Evolutionary conservation across 2,113 vertebrate species (phyloP).

Genomic region (Chloropsis cyanopogon): DNA sequence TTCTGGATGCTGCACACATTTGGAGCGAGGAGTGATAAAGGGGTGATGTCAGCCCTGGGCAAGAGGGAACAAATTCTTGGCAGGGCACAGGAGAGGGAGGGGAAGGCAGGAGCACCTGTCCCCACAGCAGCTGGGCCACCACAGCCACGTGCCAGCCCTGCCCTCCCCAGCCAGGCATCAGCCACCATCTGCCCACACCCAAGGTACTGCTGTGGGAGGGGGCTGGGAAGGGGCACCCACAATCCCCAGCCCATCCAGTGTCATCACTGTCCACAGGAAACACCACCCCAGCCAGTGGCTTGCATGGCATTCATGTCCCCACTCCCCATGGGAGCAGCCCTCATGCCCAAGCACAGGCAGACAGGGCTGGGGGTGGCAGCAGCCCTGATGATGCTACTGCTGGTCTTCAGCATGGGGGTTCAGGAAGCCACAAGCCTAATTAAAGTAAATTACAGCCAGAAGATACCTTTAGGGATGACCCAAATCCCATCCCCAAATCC

Average conservation of each 20-base stretch:
- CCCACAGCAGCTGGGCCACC: not conserved
- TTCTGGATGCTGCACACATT: not conserved
- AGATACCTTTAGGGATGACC: not conserved
- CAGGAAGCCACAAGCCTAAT: not conserved
- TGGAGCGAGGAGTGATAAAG: not conserved
- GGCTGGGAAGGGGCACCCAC: not conserved
- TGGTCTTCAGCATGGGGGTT: not conserved
- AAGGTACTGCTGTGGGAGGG: accelerated
- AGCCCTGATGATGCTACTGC: not conserved
- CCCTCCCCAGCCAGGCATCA: not conserved
- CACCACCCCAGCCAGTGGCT: not conserved
- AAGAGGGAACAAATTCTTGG: constrained; percentile 37
- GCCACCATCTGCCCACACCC: not conserved
- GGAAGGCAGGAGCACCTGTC: not conserved
- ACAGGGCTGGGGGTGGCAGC: not conserved
- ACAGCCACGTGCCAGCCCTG: accelerated
- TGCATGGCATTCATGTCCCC: accelerated
- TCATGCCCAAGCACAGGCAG: accelerated
- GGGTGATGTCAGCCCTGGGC: not conserved
- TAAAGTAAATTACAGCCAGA: not conserved
- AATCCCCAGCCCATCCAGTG: not conserved
- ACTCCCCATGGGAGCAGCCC: not conserved
- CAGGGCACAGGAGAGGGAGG: not conserved
- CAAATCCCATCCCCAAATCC: not conserved
- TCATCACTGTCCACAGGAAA: not conserved